These are phyloP conservation scores for cattle (Bos taurus) DNA, from an alignment of 2,113 vertebrate species.

Conservation along the genomic window DNA sequence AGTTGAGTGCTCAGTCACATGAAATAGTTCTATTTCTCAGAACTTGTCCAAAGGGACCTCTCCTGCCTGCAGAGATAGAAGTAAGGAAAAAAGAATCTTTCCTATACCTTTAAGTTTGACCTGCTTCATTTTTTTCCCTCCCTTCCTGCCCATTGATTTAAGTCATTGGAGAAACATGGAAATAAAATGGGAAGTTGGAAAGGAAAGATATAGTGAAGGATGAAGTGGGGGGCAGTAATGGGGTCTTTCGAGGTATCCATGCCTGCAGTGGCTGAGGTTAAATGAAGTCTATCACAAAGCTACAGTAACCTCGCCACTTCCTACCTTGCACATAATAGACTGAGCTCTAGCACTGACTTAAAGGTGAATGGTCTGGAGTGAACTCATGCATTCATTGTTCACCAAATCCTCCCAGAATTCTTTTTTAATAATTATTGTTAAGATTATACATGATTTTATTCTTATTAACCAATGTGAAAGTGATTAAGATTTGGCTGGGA, in stretches of 20 bases:
- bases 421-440: background rate
- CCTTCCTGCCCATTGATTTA: constrained; percentile 16
- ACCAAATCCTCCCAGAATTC: background rate
- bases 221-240: background rate
- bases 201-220: background rate
- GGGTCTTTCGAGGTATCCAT: background rate
- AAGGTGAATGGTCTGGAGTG: background rate
- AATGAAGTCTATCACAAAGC: background rate
- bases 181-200: background rate
- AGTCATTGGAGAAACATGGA: background rate
- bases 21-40: constrained; percentile 41
- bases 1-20: constrained; percentile 4
- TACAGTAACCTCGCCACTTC: background rate
- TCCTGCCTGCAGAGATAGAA: constrained; percentile 23
- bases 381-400: background rate
- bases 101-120: background rate
- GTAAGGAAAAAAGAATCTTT: background rate
- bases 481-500: background rate
- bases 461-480: background rate
- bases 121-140: background rate
- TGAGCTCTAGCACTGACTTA: background rate
- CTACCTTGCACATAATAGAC: background rate
- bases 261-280: background rate
- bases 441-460: background rate
- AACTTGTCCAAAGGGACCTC: background rate